Evolutionary conservation across 2,888 invertebrate species (phyloP).

Genomic region (Lamellibrachia columna): DNA sequence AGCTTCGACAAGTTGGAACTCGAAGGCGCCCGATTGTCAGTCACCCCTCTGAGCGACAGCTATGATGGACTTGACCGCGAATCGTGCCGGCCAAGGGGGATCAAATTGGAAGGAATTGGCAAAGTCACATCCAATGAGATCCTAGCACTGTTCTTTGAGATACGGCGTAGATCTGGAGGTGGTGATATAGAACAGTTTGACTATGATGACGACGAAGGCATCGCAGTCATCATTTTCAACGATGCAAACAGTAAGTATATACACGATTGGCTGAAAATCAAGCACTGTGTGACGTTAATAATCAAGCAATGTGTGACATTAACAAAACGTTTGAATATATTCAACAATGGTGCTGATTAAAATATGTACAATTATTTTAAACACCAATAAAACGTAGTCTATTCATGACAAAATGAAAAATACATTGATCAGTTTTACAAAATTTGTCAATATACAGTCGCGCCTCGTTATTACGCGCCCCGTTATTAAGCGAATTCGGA

Average conservation of each 20-base stretch:
- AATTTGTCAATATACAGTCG: too few relatives aligned
- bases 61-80: not conserved
- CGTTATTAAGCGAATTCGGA: too few relatives aligned
- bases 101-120: not conserved
- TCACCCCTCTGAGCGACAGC: not conserved
- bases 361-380: too few relatives aligned
- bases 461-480: too few relatives aligned
- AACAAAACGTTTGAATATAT: too few relatives aligned
- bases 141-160: constrained; percentile 33
- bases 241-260: not conserved
- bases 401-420: too few relatives aligned
- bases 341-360: too few relatives aligned
- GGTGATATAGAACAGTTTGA: constrained; percentile 1
- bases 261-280: not conserved
- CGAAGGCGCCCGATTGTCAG: not conserved
- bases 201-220: not conserved
- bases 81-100: not conserved
- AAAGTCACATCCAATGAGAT: not conserved
- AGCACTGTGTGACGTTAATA: not conserved
- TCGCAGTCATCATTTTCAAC: constrained; percentile 22
- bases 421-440: too few relatives aligned
- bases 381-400: too few relatives aligned
- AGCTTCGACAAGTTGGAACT: not conserved
- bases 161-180: constrained; percentile 27
- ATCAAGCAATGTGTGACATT: not conserved